These are phyloP conservation scores for Triplophysa bombifrons DNA, from an alignment of 2,797 vertebrate genomes.

Conservation along the genomic window DNA sequence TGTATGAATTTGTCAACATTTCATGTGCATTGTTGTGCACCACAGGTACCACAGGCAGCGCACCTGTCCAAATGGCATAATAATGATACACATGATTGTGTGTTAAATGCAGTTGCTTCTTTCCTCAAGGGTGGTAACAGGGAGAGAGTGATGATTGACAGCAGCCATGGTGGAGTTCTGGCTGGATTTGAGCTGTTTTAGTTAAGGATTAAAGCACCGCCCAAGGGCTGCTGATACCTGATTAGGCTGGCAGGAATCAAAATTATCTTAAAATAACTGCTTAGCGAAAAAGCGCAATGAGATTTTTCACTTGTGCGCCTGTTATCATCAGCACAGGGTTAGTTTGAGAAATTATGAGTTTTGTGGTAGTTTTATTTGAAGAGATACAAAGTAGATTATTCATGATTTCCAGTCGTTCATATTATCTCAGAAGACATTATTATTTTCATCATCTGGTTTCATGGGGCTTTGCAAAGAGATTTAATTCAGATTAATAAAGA, in stretches of 20 bases:
- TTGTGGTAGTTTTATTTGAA: background rate
- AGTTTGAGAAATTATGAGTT: conserved; percentile 3
- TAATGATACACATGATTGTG: conserved; percentile 52
- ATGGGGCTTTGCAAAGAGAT: background rate
- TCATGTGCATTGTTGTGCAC: conserved; percentile 31
- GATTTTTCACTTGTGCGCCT: background rate
- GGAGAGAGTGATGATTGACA: conserved; percentile 48
- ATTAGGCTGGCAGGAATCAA: conserved; percentile 23
- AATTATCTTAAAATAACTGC: conserved; percentile 34
- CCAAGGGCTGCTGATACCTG: conserved; percentile 45
- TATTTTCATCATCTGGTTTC: conserved; percentile 8
- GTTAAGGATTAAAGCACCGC: conserved; percentile 27
- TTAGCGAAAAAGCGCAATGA: background rate
- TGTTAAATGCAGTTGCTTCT: conserved; percentile 30
- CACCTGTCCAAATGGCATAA: conserved; percentile 50
- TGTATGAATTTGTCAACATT: conserved; percentile 3
- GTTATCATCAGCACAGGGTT: background rate
- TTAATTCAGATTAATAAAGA: no score
- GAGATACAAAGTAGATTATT: conserved; percentile 6
- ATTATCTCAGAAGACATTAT: background rate
- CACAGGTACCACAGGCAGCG: conserved; percentile 31
- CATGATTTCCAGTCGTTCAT: background rate
- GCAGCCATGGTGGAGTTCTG: conserved; percentile 36
- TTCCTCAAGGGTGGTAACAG: conserved; percentile 42
- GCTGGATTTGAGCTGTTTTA: conserved; percentile 33